phyloP scores from a whole-genome alignment of 2,888 invertebrate genomes.

The Cerastoderma edule region DNA sequence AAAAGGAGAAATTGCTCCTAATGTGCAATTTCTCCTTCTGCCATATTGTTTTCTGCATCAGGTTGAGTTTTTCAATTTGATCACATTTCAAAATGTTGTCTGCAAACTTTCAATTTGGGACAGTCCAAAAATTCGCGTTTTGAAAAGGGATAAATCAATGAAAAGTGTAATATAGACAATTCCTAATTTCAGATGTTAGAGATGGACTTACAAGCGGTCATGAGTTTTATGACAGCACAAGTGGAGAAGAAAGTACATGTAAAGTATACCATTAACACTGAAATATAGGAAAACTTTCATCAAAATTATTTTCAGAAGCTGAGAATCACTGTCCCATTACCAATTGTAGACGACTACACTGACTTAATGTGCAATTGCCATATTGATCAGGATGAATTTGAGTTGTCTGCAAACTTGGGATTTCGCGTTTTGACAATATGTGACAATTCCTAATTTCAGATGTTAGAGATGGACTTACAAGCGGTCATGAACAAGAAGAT shows the following conservation, averaged over 20 bases:
- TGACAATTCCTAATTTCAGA: background rate
- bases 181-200: conserved; percentile 1
- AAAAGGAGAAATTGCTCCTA: conserved; percentile 4
- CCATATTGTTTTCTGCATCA: background rate
- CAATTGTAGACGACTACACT: too few species aligned
- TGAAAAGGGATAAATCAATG: background rate
- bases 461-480: background rate
- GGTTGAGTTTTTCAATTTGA: background rate
- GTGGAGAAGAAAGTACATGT: too few species aligned
- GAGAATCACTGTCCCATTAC: too few species aligned
- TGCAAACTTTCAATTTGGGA: background rate
- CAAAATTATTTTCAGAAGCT: too few species aligned
- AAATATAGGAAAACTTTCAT: too few species aligned
- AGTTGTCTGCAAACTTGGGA: background rate
- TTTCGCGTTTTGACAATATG: background rate
- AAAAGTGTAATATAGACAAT: background rate
- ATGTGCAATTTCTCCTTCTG: background rate
- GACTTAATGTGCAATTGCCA: too few species aligned
- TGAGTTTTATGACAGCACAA: too few species aligned
- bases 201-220: background rate
- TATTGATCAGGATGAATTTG: too few species aligned
- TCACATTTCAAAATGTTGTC: background rate
- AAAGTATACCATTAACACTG: too few species aligned
- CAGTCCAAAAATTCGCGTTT: background rate
- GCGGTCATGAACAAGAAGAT: background rate